Base-by-base conservation (phyloP, 2,888 invertebrate species). In the Cryptophagus acutangulus region DNA sequence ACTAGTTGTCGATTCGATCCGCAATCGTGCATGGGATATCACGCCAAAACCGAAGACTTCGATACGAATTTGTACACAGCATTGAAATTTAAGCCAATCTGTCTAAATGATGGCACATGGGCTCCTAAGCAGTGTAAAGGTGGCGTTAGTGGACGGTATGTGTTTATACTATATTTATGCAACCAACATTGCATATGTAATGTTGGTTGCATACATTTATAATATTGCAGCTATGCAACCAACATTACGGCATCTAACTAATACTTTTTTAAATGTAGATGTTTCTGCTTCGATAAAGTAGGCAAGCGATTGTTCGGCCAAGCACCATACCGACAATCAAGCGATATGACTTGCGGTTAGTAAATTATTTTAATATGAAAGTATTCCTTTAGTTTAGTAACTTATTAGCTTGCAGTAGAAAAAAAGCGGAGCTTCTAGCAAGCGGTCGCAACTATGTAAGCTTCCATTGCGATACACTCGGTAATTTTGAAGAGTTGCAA, bases 321-420 rank as follows among this genome's bases (percentile, higher is more conserved):
- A 70, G 74, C 76, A 58, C 78, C 78, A 76, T 72, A 74, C 57
- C 65, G 63, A 20, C 67, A 76, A 39, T 72, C 77, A 2, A 28
- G 4, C 8, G 73, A 77, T 38, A 83, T 83, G 81, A 78, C 76
- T 48, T 83, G 82, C 61, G 78, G 82, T 82, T n/a, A n/a, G n/a
- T n/a, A n/a, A n/a, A n/a, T n/a, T n/a, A n/a, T n/a, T n/a, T n/a
- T n/a, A n/a, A n/a, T n/a, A n/a, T 2, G 3, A 6, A 12, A 12
- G 17, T 31, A 24, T 5, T 9, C 26, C 18, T 2, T n/a, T n/a
- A n/a, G n/a, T n/a, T n/a, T n/a, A n/a, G n/a, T n/a, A n/a, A 29
- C 4, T n/a, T 20, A 46, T 54, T 14, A 81, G 81, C 78, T 33
- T 83, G 83, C 61, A 82, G 82, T 58, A 71, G 79, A 38, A 71